Conservation (phyloP, 2,888 invertebrate species). For the Loripinus fragilis region DNA sequence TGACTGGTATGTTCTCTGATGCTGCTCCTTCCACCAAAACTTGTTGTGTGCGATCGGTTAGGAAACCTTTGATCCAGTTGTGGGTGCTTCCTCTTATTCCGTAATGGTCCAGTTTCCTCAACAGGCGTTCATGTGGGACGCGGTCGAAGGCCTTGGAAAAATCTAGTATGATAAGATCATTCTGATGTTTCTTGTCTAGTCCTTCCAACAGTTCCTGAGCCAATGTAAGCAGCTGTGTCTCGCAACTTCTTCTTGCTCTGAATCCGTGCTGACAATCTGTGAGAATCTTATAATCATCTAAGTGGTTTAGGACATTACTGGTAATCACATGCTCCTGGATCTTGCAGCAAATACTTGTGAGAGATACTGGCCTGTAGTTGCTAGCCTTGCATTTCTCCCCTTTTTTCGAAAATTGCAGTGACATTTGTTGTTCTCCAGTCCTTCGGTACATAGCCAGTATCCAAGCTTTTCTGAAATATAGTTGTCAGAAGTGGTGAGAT, state of each 20-base stretch:
- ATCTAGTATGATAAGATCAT: constrained; percentile 12
- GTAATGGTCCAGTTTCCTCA: constrained; percentile 2
- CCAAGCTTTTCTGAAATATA: too few relatives aligned
- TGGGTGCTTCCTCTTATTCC: background rate
- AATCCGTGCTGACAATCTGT: constrained; percentile 24
- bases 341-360: too few relatives aligned
- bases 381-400: too few relatives aligned
- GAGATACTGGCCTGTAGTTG: too few relatives aligned
- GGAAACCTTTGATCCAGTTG: background rate
- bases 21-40: background rate
- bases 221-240: constrained; percentile 18
- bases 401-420: too few relatives aligned
- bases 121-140: constrained; percentile 5
- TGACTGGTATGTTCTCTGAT: too few relatives aligned
- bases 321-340: background rate
- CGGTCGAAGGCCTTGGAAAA: constrained; percentile 11
- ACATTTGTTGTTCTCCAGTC: too few relatives aligned
- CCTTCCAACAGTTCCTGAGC: background rate
- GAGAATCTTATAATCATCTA: background rate
- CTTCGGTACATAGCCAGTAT: too few relatives aligned
- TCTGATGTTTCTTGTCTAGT: background rate
- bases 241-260: constrained; percentile 25
- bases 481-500: background rate
- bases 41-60: background rate
- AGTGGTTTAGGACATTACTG: background rate